Percentiles rank a stretch among this genome's conserved stretches.
These are phyloP conservation scores for Marisa cornuarietis DNA, from an alignment of 1,140 invertebrate species.

Conservation along the genomic window DNA sequence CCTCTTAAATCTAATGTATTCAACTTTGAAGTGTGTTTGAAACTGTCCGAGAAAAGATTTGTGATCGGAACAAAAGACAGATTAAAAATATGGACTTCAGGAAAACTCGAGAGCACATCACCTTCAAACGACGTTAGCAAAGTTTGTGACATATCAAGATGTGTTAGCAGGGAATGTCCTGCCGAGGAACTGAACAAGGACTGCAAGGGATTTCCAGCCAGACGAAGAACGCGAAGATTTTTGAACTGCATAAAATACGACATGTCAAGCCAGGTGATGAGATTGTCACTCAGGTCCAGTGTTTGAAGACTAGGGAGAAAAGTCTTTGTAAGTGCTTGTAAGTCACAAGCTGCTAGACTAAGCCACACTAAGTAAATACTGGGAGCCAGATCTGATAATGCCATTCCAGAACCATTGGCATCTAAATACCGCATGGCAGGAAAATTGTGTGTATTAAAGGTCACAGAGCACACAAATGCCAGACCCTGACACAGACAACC, in stretches of 20 bases:
- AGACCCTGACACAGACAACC: slow-evolving; percentile 16
- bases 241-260: not conserved
- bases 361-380: not conserved
- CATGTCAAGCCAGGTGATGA: not conserved
- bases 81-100: not conserved
- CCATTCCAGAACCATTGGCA: not conserved
- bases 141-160: not conserved
- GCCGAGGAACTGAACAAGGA: not conserved
- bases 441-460: not conserved
- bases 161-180: not conserved
- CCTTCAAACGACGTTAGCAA: not conserved
- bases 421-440: not conserved
- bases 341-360: not conserved
- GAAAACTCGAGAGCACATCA: not conserved
- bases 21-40: slow-evolving; percentile 1
- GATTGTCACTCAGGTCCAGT: slow-evolving; percentile 18
- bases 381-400: not conserved
- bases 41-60: slow-evolving; percentile 4
- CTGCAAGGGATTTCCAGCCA: slow-evolving; percentile 2
- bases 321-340: not conserved
- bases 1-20: slow-evolving; percentile 2
- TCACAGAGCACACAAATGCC: not conserved
- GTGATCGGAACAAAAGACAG: not conserved
- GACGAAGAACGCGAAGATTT: slow-evolving; percentile 10
- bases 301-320: not conserved